phyloP scores from a whole-genome alignment of 2,888 invertebrate species.

The Acanthopleura granulata region DNA sequence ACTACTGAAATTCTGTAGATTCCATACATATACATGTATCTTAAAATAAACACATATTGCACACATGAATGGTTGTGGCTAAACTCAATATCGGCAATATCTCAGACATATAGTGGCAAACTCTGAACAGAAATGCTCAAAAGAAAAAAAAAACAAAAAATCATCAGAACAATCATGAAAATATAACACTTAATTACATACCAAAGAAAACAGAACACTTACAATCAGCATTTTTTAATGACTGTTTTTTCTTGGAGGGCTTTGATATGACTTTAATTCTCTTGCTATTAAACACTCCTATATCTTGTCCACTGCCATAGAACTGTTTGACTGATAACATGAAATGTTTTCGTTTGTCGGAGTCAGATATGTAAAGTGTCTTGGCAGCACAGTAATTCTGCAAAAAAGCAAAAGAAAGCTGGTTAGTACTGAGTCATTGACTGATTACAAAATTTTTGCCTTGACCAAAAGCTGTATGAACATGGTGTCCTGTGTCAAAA shows the following conservation, averaged over 20 bases:
- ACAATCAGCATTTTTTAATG: slow-evolving; percentile 96
- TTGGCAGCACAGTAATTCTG: slow-evolving; percentile 98
- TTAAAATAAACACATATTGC: too few species aligned
- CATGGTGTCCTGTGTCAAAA: too few species aligned
- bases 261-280: slow-evolving; percentile 99
- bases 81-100: too few species aligned
- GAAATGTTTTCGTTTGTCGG: slow-evolving; percentile 99
- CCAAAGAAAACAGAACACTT: slow-evolving; percentile 65
- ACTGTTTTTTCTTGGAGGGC: slow-evolving; percentile 99
- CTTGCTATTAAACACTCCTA: slow-evolving; percentile 98
- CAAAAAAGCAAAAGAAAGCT: slow-evolving; percentile 28
- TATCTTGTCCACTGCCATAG: slow-evolving; percentile 97
- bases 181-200: slow-evolving; percentile 19
- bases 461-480: too few species aligned
- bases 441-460: too few species aligned
- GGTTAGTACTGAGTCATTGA: too few species aligned
- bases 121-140: too few species aligned
- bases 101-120: too few species aligned
- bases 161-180: not conserved
- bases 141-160: too few species aligned
- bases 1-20: too few species aligned
- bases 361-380: slow-evolving; percentile 98
- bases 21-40: too few species aligned
- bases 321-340: slow-evolving; percentile 99
- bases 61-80: too few species aligned